Evolutionary conservation across 2,113 vertebrate genomes (phyloP), one percentile per base, ranked within the genome.

Genomic region (Paraplagusia blochii): DNA sequence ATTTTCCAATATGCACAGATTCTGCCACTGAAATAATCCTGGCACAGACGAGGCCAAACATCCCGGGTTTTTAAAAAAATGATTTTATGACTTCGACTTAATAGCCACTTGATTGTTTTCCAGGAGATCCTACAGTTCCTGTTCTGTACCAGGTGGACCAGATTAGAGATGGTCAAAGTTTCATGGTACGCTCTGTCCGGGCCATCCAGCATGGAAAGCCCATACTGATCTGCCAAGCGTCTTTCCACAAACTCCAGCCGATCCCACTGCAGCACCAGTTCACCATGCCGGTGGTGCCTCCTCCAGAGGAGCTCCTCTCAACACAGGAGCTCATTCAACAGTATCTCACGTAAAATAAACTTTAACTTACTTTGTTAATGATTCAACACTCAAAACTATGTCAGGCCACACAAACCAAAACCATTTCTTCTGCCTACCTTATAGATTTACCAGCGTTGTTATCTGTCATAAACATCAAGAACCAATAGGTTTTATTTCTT

Each of bases 81-180:
- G 22, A 29, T 29, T 6, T n/a, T 29, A 29, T 29, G 22, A 29
- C 22, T 6, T 29, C n/a, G n/a, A n/a, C n/a, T n/a, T n/a, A n/a
- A n/a, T n/a, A 6, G 22, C 22, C 2, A 29, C 22, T 29, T 29
- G 22, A 29, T 29, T 29, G 2, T 42, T 40, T 62, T 44, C 11
- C 61, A 98, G 96, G 96, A 35, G 94, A 99, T 82, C 95, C 95
- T 0, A 90, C 90, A 50, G 86, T 96, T 73, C 94, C 96, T 0
- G 94, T 98, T 44, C 79, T 98, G 69, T 99, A 99, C 54, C 87
- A 97, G 43, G 96, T 99, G 62, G 95, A 97, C 14, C 88, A 92
- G 46, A 97, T 87, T 0, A 89, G 92, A 7, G 94, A 95, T 0
- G 96, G 96, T 9, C 88, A 68, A 18, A 99, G 95, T 76, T 98